Evolutionary conservation across 1,140 invertebrate genomes (phyloP), one percentile per base, ranked within the genome.

Genomic region (Probaryconus sp.): DNA sequence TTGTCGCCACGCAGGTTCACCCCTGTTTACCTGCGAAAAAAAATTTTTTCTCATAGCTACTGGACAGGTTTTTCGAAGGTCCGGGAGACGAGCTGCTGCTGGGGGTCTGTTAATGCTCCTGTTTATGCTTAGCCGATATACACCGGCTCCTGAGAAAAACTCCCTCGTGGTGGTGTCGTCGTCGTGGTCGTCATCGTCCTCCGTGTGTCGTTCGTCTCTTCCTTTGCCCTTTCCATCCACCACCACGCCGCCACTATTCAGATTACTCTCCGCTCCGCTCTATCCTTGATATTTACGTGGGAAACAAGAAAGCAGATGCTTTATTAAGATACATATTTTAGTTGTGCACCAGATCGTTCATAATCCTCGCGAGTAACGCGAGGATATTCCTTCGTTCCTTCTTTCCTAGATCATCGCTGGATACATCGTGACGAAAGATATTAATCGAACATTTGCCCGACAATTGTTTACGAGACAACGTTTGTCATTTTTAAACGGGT

Each of bases 281-380:
- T 55, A 71, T 48, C 81, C 79, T 70, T 74, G 81, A 86, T 85
- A 84, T 85, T 85, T 86, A 87, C 85, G 85, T 86, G 84, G 85
- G 85, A 87, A 87, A 85, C 80, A 75, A 77, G 76, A 69, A 74
- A 72, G 78, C 80, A 81, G 80, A 81, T 81, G 80, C 68, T 68
- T 76, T 77, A 79, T 79, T 74, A 78, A 73, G 72, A 81, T 78
- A 76, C 67, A 76, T 76, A 83, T 81, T 83, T 76, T 83, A 58
- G 77, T 83, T 81, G 81, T 83, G 81, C 81, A 83, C 79, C 77
- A 69, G 75, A 79, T 79, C 78, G 79, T 77, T 78, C 73, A 79
- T 81, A 83, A 83, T 83, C 65, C 51, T 47, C 60, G 67, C 73
- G 61, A 71, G 47, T 40, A 14, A 20, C 51, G 68, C 58, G 55